These are phyloP conservation scores for Drosophila eugracilis DNA, from an alignment of 1,140 invertebrate genomes.

Conservation along the genomic window DNA sequence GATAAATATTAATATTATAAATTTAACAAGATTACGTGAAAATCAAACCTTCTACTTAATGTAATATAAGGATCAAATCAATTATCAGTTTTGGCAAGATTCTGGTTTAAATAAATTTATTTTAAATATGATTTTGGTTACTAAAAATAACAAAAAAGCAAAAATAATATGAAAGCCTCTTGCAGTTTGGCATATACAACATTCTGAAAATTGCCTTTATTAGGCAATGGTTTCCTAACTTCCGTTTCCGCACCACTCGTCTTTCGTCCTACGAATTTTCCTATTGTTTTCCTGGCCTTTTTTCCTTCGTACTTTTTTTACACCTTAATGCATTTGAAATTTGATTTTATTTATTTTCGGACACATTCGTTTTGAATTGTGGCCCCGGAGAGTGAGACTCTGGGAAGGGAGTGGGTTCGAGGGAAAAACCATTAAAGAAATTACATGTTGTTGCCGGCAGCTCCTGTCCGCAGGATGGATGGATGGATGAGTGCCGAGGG, in stretches of 20 bases:
- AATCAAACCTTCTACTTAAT: too few species aligned
- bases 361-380: conserved; percentile 36
- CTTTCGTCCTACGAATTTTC: neutral
- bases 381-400: neutral
- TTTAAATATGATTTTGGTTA: too few species aligned
- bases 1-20: neutral
- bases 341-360: conserved; percentile 56
- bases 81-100: too few species aligned
- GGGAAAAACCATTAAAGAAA: conserved; percentile 81
- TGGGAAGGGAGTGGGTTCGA: conserved; percentile 10
- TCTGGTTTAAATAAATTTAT: too few species aligned
- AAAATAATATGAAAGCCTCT: too few species aligned
- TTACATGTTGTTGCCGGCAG: conserved; percentile 63
- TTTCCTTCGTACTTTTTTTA: conserved; percentile 39
- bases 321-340: conserved; percentile 69
- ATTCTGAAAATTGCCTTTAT: too few species aligned
- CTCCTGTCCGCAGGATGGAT: conserved; percentile 35
- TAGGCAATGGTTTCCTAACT: neutral
- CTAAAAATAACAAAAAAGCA: too few species aligned
- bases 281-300: conserved; percentile 2
- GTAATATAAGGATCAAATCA: too few species aligned
- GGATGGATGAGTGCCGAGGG: conserved; percentile 39
- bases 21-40: too few species aligned
- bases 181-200: too few species aligned
- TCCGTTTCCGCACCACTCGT: neutral